A percentile compares a stretch with the other conserved stretches of the same genome.
phyloP scores from a whole-genome alignment of 1,140 invertebrate genomes.

The Dendrolimus kikuchii region DNA sequence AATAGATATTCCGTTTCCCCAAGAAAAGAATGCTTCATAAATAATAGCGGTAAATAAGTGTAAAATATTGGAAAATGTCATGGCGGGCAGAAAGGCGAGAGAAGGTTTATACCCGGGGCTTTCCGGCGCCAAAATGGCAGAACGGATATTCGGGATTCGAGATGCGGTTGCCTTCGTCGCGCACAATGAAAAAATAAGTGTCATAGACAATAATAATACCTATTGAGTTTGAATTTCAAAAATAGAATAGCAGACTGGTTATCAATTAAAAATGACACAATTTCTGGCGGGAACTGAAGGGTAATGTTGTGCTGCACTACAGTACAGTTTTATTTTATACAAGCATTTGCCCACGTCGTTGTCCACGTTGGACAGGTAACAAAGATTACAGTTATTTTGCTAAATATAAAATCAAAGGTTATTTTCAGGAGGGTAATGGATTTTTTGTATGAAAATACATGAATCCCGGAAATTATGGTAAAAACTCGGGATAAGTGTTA shows the following conservation, averaged over 20 bases:
- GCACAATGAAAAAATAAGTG: conserved; percentile 12
- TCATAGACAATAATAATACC: conserved; percentile 13
- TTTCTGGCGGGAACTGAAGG: no score
- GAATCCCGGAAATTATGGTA: no score
- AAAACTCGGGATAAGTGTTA: no score
- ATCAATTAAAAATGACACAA: no score
- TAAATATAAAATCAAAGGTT: no score
- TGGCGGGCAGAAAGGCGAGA: conserved; percentile 54
- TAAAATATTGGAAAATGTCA: conserved; percentile 69
- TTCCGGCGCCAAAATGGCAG: conserved; percentile 65
- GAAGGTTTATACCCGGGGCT: conserved; percentile 60
- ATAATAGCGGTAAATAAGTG: conserved; percentile 67
- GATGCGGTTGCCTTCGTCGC: conserved; percentile 9
- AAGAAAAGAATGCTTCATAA: conserved; percentile 50
- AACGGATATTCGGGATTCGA: conserved; percentile 51
- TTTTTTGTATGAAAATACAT: no score
- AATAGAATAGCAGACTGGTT: background rate
- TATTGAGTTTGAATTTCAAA: conserved; percentile 2
- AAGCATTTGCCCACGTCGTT: no score
- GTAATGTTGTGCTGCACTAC: no score
- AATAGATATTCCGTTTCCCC: conserved; percentile 29
- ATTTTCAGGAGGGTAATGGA: no score
- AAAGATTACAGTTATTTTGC: no score
- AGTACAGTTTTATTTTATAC: no score
- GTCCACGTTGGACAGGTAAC: no score